A percentile compares a stretch with the other conserved stretches of the same genome.
Evolutionary conservation across 2,113 vertebrate species (phyloP).

Genomic region (Ceyx margarethae): DNA sequence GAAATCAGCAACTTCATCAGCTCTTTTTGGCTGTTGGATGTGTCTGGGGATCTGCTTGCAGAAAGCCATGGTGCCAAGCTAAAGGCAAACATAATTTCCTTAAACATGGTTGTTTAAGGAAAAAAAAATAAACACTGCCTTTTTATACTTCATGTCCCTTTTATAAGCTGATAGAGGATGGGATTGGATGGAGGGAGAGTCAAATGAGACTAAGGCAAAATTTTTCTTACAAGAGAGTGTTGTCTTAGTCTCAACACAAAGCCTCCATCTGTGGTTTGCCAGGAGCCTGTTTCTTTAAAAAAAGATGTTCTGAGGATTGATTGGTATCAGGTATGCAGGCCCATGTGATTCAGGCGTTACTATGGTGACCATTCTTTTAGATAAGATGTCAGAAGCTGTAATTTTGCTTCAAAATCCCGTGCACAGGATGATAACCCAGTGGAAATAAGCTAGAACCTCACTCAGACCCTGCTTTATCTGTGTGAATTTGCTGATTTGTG

Average conservation of each 20-base stretch:
- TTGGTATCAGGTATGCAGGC: constrained; percentile 18
- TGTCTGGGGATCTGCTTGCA: not conserved
- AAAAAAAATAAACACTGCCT: not conserved
- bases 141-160: not conserved
- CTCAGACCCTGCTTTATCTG: not conserved
- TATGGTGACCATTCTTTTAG: constrained; percentile 42
- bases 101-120: not conserved
- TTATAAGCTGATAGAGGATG: not conserved
- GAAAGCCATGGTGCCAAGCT: not conserved
- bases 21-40: not conserved
- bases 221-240: not conserved
- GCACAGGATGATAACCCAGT: not conserved
- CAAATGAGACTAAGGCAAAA: not conserved
- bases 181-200: not conserved
- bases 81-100: not conserved
- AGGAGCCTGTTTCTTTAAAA: constrained; percentile 1
- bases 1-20: not conserved
- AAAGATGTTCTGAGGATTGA: constrained; percentile 36
- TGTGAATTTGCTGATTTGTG: not conserved
- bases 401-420: not conserved
- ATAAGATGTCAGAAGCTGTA: constrained; percentile 21
- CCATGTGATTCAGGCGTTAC: constrained; percentile 27
- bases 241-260: not conserved
- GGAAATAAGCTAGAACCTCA: not conserved
- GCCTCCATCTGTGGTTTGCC: not conserved